These are phyloP conservation scores for Machimus rusticus DNA, from an alignment of 2,888 invertebrate genomes.

Conservation along the genomic window DNA sequence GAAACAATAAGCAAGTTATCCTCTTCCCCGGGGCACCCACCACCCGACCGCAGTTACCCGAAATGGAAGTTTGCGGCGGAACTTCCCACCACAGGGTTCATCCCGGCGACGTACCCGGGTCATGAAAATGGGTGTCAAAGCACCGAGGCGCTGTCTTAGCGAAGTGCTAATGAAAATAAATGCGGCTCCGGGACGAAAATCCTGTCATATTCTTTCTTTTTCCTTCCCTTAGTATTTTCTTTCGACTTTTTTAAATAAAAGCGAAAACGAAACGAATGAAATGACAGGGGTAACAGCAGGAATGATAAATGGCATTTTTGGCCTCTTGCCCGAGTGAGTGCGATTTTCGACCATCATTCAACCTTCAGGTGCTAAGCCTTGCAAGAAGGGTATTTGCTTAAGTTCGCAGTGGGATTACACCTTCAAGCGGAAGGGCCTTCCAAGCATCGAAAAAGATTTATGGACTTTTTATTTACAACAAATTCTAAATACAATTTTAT, in stretches of 20 bases:
- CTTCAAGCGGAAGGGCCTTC: not conserved
- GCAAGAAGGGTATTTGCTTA: not conserved
- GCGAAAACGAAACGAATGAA: not conserved
- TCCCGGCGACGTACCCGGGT: not conserved
- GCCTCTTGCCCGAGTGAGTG: not conserved
- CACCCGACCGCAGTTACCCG: not conserved
- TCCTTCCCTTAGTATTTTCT: not conserved
- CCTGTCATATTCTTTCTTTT: not conserved
- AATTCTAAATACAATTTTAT: not conserved
- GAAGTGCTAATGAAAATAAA: not conserved
- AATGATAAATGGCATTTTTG: not conserved
- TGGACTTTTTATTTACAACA: not conserved
- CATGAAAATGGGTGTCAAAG: not conserved
- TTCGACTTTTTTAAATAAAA: not conserved
- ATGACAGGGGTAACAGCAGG: not conserved
- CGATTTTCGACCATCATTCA: not conserved
- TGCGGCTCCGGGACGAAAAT: not conserved
- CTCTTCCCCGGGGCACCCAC: not conserved
- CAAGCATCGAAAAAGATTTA: not conserved
- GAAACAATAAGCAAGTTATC: not conserved
- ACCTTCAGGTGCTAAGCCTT: not conserved
- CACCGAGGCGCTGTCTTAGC: not conserved
- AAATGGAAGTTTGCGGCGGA: not conserved
- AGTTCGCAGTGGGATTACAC: not conserved
- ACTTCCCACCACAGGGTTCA: not conserved